Conservation (phyloP, 1,140 invertebrate genomes). For the Homalodisca vitripennis region DNA sequence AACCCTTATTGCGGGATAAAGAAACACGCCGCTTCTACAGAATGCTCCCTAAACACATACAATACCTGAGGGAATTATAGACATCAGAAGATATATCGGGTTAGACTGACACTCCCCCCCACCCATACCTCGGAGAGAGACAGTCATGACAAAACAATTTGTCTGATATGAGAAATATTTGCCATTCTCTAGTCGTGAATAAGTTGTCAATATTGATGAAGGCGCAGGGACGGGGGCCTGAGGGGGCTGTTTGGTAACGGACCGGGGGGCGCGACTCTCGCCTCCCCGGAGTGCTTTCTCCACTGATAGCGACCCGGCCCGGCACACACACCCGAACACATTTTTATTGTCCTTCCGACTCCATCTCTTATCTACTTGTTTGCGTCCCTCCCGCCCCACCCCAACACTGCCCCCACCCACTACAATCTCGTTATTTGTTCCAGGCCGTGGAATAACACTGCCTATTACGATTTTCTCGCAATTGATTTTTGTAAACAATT, state of each 20-base stretch:
- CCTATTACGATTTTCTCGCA: too few relatives aligned
- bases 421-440: too few relatives aligned
- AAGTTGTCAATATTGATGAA: constrained; percentile 18
- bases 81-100: background rate
- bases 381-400: background rate
- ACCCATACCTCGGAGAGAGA: background rate
- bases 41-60: too few relatives aligned
- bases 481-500: too few relatives aligned
- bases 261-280: background rate
- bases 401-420: too few relatives aligned
- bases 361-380: constrained; percentile 10
- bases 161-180: constrained; percentile 18
- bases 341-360: constrained; percentile 1
- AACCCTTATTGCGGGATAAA: too few relatives aligned
- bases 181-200: constrained; percentile 17
- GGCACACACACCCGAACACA: background rate
- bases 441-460: too few relatives aligned
- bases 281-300: background rate
- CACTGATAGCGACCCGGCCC: background rate
- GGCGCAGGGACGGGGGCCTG: background rate
- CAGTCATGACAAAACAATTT: constrained; percentile 5
- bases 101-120: background rate
- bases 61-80: background rate
- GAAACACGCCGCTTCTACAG: too few relatives aligned
- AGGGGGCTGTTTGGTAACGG: background rate